phyloP scores from a whole-genome alignment of 2,888 invertebrate species.

The Clitarchus hookeri region DNA sequence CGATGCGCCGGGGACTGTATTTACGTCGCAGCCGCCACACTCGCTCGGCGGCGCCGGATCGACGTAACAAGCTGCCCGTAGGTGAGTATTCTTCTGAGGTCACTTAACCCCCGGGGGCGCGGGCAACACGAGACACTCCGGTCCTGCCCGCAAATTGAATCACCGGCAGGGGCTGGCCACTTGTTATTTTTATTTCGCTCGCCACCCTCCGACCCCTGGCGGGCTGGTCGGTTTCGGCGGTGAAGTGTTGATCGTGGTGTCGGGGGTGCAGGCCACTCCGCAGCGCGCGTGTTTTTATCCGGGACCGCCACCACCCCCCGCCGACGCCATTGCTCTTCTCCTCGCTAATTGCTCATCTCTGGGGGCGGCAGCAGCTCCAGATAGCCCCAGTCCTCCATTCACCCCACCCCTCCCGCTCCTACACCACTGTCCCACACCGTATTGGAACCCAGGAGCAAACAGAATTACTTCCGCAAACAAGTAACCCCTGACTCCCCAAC shows the following conservation, averaged over 20 bases:
- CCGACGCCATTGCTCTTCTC: not conserved
- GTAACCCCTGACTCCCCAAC: not conserved
- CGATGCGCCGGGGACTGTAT: no score
- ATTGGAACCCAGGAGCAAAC: conserved; percentile 3
- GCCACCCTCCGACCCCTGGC: no score
- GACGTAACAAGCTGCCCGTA: no score
- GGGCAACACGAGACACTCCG: not conserved
- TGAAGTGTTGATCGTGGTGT: not conserved
- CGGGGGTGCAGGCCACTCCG: not conserved
- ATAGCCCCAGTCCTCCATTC: not conserved
- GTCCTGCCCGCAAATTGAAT: not conserved
- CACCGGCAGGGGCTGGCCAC: not conserved
- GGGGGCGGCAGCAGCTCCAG: not conserved
- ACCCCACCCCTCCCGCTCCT: not conserved
- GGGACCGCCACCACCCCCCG: not conserved
- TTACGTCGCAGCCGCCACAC: no score
- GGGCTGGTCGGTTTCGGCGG: not conserved
- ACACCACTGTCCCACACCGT: not conserved
- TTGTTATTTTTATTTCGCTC: not conserved
- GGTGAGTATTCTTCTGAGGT: no score
- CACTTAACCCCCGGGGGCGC: not conserved
- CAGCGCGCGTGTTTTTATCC: not conserved
- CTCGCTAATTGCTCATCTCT: not conserved
- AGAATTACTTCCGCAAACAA: conserved; percentile 9
- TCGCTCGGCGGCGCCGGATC: no score